These are phyloP conservation scores for Trachemys scripta DNA, from an alignment of 2,113 vertebrate genomes.

Conservation along the genomic window DNA sequence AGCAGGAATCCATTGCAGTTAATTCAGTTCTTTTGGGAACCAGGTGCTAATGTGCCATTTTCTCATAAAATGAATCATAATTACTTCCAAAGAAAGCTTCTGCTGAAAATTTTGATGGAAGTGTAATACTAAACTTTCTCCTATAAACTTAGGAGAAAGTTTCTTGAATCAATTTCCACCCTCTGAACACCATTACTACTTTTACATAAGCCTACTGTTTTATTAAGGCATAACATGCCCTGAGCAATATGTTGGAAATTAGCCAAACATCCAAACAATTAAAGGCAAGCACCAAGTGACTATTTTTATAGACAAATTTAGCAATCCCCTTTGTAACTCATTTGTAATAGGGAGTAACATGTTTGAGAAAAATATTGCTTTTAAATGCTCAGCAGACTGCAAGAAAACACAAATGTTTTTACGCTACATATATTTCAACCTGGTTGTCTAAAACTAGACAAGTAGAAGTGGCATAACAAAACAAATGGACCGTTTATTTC, in stretches of 20 bases:
- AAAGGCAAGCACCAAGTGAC: slow-evolving; percentile 79
- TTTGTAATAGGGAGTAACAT: slow-evolving; percentile 66
- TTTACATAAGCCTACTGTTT: slow-evolving; percentile 74
- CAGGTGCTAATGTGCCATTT: slow-evolving; percentile 82
- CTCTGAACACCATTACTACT: slow-evolving; percentile 71
- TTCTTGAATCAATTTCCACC: slow-evolving; percentile 76
- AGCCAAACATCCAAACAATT: slow-evolving; percentile 77
- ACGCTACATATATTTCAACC: slow-evolving; percentile 35
- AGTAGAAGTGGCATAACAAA: slow-evolving; percentile 20
- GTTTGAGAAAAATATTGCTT: slow-evolving; percentile 57
- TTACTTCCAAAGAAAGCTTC: slow-evolving; percentile 76
- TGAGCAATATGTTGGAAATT: slow-evolving; percentile 78
- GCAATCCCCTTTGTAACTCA: slow-evolving; percentile 63
- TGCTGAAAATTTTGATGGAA: slow-evolving; percentile 78
- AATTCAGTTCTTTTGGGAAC: slow-evolving; percentile 79
- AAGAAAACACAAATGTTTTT: slow-evolving; percentile 3
- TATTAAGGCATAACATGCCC: slow-evolving; percentile 77
- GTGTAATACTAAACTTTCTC: slow-evolving; percentile 77
- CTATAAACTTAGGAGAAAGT: slow-evolving; percentile 81
- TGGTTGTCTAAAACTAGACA: background rate
- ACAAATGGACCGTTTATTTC: slow-evolving; percentile 11
- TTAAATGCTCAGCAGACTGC: slow-evolving; percentile 52
- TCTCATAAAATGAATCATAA: slow-evolving; percentile 78
- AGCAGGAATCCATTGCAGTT: slow-evolving; percentile 72
- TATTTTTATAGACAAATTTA: slow-evolving; percentile 65